Percentiles rank a stretch among this genome's conserved stretches.
Conservation (phyloP, 2,797 vertebrate genomes). For the Lacerta viridis region DNA sequence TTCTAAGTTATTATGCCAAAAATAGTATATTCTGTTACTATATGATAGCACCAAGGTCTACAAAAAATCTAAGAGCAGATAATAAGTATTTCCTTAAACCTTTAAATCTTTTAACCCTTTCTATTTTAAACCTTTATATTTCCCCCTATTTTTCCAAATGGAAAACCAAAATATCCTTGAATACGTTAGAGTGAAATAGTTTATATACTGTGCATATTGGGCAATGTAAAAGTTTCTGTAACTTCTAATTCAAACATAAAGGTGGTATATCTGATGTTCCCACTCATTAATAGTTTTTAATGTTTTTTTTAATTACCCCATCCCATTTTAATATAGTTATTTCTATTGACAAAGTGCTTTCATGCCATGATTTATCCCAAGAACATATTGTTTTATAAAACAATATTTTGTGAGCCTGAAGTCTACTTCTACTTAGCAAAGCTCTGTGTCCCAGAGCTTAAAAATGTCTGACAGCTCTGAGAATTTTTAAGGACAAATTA, state of each 20-base stretch:
- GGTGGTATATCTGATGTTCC: background rate
- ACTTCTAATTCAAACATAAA: conserved; percentile 43
- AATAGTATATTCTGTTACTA: no score
- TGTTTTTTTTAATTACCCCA: background rate
- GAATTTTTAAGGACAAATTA: conserved; percentile 62
- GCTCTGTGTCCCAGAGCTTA: conserved; percentile 33
- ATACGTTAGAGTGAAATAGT: no score
- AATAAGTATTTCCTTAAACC: background rate
- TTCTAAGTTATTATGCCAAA: background rate
- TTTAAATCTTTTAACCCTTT: no score
- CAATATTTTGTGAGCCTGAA: conserved; percentile 25
- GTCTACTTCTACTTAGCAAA: conserved; percentile 28
- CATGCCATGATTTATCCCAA: background rate
- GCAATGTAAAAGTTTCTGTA: background rate
- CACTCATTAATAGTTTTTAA: background rate
- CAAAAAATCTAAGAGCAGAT: background rate
- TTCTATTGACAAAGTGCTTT: background rate
- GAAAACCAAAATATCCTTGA: background rate
- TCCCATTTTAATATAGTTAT: background rate
- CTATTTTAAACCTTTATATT: no score
- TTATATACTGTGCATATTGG: background rate
- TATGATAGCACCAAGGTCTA: no score
- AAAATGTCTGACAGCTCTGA: conserved; percentile 59
- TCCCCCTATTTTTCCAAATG: no score
- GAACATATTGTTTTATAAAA: background rate